Conservation (phyloP, 2,888 invertebrate species). For the Arctia plantaginis region DNA sequence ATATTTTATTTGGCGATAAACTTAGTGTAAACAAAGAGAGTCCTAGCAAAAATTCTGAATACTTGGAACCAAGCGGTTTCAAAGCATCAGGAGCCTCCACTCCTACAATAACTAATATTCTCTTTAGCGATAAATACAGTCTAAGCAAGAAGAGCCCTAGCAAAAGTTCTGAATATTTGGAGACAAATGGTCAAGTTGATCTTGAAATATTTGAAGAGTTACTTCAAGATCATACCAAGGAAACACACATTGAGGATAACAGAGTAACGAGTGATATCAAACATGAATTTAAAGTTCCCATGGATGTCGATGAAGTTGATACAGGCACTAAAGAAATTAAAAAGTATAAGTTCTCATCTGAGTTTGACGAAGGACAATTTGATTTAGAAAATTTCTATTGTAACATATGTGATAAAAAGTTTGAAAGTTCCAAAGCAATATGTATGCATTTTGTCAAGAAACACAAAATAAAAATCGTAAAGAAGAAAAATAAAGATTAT, state of each 20-base stretch:
- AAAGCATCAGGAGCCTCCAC: constrained; percentile 63
- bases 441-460: constrained; percentile 61
- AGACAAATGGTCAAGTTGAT: constrained; percentile 44
- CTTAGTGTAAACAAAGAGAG: constrained; percentile 42
- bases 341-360: too few species aligned
- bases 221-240: constrained; percentile 44
- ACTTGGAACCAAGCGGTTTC: not conserved
- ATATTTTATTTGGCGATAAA: constrained; percentile 73
- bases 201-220: constrained; percentile 64
- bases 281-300: constrained; percentile 3
- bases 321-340: not conserved
- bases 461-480: constrained; percentile 60
- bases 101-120: constrained; percentile 72
- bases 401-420: constrained; percentile 66
- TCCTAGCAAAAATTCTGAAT: constrained; percentile 27
- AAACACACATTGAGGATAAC: constrained; percentile 23
- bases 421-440: constrained; percentile 51
- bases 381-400: constrained; percentile 64
- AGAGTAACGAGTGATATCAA: constrained; percentile 13
- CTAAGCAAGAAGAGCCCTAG: constrained; percentile 26
- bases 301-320: constrained; percentile 16
- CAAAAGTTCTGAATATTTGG: constrained; percentile 41
- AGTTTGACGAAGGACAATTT: constrained; percentile 40
- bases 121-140: constrained; percentile 69
- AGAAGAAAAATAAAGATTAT: constrained; percentile 33